These are phyloP conservation scores for Rhinopomastus cyanomelas DNA, from an alignment of 2,113 vertebrate genomes.

Conservation along the genomic window DNA sequence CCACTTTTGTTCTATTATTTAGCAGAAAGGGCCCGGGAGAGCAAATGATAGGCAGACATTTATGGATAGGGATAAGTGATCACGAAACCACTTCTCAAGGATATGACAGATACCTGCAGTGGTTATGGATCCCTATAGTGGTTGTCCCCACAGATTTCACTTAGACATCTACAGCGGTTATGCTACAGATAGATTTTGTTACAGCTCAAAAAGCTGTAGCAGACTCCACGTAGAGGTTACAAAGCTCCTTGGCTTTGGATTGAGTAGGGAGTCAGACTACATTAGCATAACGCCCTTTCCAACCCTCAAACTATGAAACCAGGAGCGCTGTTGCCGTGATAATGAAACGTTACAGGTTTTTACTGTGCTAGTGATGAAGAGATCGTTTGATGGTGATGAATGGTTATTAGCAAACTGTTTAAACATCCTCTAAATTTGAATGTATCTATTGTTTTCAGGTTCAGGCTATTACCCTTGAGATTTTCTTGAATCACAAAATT, in stretches of 20 bases:
- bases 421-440: neutral
- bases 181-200: neutral
- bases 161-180: neutral
- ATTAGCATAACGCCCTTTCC: neutral
- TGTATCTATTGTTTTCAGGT: conserved; percentile 53
- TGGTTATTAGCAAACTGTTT: neutral
- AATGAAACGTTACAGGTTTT: neutral
- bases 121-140: no score
- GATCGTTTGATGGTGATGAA: neutral
- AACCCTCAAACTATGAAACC: neutral
- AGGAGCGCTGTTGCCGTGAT: neutral
- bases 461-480: conserved; percentile 52
- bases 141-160: no score
- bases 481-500: conserved; percentile 57
- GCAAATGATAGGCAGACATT: neutral
- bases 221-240: neutral
- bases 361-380: neutral
- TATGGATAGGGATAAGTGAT: neutral
- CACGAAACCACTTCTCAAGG: neutral
- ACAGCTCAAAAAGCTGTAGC: neutral
- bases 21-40: neutral
- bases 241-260: neutral
- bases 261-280: neutral
- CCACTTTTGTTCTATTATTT: neutral
- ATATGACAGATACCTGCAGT: neutral